Conservation (phyloP, 2,113 vertebrate genomes). For the Struthio camelus region DNA sequence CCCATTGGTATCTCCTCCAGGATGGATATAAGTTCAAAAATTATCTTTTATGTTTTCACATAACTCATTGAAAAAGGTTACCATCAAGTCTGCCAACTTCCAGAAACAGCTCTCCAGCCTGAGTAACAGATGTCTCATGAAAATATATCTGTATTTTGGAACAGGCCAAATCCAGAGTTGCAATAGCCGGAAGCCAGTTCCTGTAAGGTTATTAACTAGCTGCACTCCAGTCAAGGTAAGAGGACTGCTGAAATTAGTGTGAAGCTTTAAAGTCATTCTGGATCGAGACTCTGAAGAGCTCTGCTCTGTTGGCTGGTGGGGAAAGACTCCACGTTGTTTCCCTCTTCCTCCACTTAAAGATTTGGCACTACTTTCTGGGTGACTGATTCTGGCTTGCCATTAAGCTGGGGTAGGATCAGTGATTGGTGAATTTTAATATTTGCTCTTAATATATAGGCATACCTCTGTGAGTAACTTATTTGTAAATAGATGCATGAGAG, state of each 20-base stretch:
- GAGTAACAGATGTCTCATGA: neutral
- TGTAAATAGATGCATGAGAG: constrained; percentile 39
- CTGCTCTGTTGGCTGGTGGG: neutral
- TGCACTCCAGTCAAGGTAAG: neutral
- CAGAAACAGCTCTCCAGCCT: neutral
- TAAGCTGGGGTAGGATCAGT: neutral
- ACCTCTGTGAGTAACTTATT: constrained; percentile 11
- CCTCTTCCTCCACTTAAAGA: neutral
- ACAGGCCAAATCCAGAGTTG: neutral
- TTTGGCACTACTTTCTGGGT: neutral
- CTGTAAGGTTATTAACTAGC: neutral
- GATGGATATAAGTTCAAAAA: neutral
- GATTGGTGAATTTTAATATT: neutral
- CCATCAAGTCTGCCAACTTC: neutral
- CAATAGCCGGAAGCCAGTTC: neutral
- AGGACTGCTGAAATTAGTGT: neutral
- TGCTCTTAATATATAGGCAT: neutral
- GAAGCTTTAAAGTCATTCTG: neutral
- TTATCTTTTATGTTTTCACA: neutral
- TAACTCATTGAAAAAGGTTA: neutral
- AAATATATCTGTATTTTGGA: neutral
- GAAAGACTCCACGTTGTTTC: neutral
- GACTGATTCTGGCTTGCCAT: neutral
- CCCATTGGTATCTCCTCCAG: neutral
- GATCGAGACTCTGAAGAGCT: neutral